Percentiles rank a stretch among this genome's conserved stretches.
phyloP scores from a whole-genome alignment of 2,888 invertebrate genomes.

The Mesorhabditis sp. region DNA sequence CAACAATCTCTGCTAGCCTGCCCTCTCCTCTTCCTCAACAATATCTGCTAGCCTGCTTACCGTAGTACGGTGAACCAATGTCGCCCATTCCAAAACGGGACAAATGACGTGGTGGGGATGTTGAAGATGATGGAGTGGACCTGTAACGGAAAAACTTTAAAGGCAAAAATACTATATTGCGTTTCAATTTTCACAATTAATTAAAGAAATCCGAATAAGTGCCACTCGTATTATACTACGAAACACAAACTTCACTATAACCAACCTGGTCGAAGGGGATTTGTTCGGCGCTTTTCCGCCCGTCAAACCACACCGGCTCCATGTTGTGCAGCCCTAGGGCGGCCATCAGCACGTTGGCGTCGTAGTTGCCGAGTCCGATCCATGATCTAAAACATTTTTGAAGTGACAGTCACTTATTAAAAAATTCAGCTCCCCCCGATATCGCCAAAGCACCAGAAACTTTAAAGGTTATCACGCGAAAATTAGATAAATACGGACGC shows the following conservation, averaged over 20 bases:
- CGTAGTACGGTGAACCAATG: slow-evolving; percentile 45
- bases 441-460: too few relatives aligned
- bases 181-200: too few relatives aligned
- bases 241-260: too few relatives aligned
- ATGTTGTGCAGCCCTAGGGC: slow-evolving; percentile 68
- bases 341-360: slow-evolving; percentile 94
- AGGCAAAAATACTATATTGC: not conserved
- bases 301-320: slow-evolving; percentile 15
- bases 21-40: too few relatives aligned
- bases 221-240: too few relatives aligned
- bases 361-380: slow-evolving; percentile 93
- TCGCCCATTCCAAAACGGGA: slow-evolving; percentile 43
- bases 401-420: too few relatives aligned
- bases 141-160: not conserved
- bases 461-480: too few relatives aligned
- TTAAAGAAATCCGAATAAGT: too few relatives aligned
- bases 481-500: not conserved
- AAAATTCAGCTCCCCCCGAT: too few relatives aligned
- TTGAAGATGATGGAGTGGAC: slow-evolving; percentile 42
- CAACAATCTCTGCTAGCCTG: too few relatives aligned
- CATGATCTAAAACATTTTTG: slow-evolving; percentile 40
- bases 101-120: slow-evolving; percentile 25
- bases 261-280: not conserved
- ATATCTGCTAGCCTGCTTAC: not conserved
- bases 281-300: slow-evolving; percentile 1